A percentile compares a stretch with the other conserved stretches of the same genome.
Evolutionary conservation across 2,888 invertebrate species (phyloP).

Genomic region (Bellardia pandia): DNA sequence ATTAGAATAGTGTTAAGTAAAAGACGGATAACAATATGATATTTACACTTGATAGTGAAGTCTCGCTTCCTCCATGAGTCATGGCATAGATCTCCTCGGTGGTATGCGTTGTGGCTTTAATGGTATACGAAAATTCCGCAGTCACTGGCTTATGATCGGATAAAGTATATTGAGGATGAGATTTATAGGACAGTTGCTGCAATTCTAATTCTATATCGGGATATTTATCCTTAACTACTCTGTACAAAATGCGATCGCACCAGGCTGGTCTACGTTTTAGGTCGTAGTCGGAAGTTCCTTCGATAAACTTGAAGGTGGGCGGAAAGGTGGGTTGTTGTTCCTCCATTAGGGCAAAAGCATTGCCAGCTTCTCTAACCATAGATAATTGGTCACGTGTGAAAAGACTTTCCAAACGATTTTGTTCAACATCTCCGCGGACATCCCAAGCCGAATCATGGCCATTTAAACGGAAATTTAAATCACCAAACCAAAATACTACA

Average conservation of each 20-base stretch:
- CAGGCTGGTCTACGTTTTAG: conserved; percentile 96
- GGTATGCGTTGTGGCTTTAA: conserved; percentile 75
- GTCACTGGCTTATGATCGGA: conserved; percentile 98
- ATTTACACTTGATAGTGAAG: conserved; percentile 77
- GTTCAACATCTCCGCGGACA: conserved; percentile 87
- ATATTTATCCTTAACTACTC: conserved; percentile 92
- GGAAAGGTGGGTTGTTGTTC: conserved; percentile 91
- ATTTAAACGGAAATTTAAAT: conserved; percentile 93
- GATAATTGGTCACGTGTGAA: conserved; percentile 91
- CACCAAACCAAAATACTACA: conserved; percentile 97
- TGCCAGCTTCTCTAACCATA: conserved; percentile 88
- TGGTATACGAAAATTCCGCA: conserved; percentile 87
- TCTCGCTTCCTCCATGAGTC: conserved; percentile 78
- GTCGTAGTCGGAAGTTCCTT: conserved; percentile 91
- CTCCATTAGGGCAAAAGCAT: conserved; percentile 92
- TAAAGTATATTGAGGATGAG: conserved; percentile 90
- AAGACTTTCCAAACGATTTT: conserved; percentile 88
- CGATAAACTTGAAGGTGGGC: conserved; percentile 94
- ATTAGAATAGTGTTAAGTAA: conserved; percentile 69
- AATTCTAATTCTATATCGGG: conserved; percentile 91
- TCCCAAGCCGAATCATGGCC: conserved; percentile 88
- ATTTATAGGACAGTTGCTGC: conserved; percentile 90
- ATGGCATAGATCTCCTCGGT: conserved; percentile 79
- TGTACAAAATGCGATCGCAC: conserved; percentile 96
- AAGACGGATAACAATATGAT: conserved; percentile 74